Base-by-base conservation (phyloP, 1,140 invertebrate genomes). In the Aphelenchoides avenae region DNA sequence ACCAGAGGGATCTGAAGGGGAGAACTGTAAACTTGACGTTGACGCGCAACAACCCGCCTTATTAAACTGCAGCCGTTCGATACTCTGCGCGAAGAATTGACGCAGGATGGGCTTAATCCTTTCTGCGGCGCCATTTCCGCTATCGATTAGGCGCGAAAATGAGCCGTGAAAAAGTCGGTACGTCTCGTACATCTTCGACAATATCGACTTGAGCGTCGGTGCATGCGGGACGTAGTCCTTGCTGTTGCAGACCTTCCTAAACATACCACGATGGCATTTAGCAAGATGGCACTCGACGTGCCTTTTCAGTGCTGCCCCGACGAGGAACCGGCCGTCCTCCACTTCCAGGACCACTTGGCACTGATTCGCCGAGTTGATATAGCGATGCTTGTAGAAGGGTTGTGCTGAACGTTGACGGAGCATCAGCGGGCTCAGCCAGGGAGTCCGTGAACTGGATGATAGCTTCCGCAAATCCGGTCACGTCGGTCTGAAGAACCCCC, bases 401-500 rank as follows among this genome's bases (percentile, higher is more conserved):
- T 24, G 3, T 1, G 24, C 1, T 18, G 15, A 11, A 13, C 18
- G 15, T 52, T 34, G 42, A 15, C 18, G 24, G n/a, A 15, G 36
- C 27, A 43, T 43, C 26, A 1, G 11, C 1, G 9, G 31, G 50
- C 29, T 54, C 42, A 1, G 26, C 30, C 27, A 63, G 29, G 18
- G 27, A 36, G 30, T 42, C 43, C 2, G 61, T 63, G 40, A 63
- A 63, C 13, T 58, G 46, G 27, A 63, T 52, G 26, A 63, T 24
- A 3, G 61, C 61, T 29, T 66, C 61, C 20, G 61, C 56, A 27
- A 63, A 41, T 15, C 61, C 61, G 27, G 61, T 66, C 1, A 63
- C 22, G 43, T 63, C 61, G 9, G 49, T 63, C 42, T 63, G 22
- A 37, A 57, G 56, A 51, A 51, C 34, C n/a, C 9, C 31, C 18